Percentiles rank a stretch among this genome's conserved stretches.
These are phyloP conservation scores for Urocolius indicus DNA, from an alignment of 2,113 vertebrate genomes.

Conservation along the genomic window DNA sequence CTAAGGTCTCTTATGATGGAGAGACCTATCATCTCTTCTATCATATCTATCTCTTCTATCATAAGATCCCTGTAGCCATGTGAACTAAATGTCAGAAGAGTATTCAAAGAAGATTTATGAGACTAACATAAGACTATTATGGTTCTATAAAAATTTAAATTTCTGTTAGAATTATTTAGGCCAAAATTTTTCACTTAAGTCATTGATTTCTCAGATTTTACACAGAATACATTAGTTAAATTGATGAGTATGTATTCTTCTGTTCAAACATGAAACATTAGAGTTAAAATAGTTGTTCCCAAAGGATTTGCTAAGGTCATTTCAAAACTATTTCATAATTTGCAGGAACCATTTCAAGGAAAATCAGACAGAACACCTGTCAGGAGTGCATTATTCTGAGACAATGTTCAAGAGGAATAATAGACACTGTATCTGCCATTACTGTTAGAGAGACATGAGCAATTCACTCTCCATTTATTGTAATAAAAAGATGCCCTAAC, in stretches of 20 bases:
- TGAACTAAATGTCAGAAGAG: not conserved
- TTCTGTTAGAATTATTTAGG: not conserved
- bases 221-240: not conserved
- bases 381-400: not conserved
- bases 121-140: not conserved
- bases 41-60: not conserved
- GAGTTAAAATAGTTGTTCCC: not conserved
- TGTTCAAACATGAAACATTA: not conserved
- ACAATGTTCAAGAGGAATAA: not conserved
- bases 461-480: not conserved
- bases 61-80: not conserved
- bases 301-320: not conserved
- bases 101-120: not conserved
- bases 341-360: not conserved
- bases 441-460: not conserved
- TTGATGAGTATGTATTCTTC: not conserved
- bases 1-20: not conserved
- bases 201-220: not conserved
- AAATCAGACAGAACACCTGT: conserved; percentile 8
- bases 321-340: conserved; percentile 21
- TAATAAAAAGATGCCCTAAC: not conserved
- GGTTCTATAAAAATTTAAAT: not conserved
- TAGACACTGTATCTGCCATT: not conserved
- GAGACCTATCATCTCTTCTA: too few relatives aligned
- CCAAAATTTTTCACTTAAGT: not conserved